A percentile compares a stretch with the other conserved stretches of the same genome.
phyloP scores from a whole-genome alignment of 2,797 vertebrate species.

The Gallinago solitaria region DNA sequence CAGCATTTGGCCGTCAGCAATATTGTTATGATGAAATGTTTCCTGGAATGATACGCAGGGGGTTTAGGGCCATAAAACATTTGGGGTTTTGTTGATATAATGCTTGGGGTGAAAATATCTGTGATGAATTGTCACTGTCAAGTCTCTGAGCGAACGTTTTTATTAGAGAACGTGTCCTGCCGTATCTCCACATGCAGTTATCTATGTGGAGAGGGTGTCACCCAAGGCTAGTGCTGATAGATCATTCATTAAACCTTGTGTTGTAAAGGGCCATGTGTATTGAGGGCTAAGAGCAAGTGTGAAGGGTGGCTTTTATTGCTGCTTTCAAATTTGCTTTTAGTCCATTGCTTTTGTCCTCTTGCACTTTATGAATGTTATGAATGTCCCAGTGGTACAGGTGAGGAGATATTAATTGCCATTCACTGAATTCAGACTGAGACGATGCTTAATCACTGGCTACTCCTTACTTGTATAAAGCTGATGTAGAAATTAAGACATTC shows the following conservation, averaged over 20 bases:
- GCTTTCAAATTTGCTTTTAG: background rate
- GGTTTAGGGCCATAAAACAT: background rate
- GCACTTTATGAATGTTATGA: rapidly evolving
- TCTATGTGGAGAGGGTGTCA: background rate
- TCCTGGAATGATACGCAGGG: background rate
- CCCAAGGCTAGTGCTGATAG: background rate
- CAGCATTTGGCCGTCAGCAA: background rate
- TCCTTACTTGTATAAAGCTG: background rate
- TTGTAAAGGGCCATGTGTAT: background rate
- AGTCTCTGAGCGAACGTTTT: background rate
- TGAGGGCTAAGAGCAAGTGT: background rate
- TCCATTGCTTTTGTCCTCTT: background rate
- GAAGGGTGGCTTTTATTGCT: background rate
- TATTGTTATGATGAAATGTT: background rate
- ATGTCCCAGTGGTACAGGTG: background rate
- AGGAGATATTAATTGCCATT: background rate
- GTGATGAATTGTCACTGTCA: background rate
- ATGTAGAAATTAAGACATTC: background rate
- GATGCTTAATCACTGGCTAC: background rate
- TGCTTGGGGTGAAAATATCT: background rate
- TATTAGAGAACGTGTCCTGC: background rate
- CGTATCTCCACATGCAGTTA: background rate
- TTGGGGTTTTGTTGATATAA: background rate
- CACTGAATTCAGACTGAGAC: background rate
- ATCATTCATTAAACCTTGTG: background rate